Evolutionary conservation across 2,888 invertebrate species (phyloP).

Genomic region (Epirrita christyi): DNA sequence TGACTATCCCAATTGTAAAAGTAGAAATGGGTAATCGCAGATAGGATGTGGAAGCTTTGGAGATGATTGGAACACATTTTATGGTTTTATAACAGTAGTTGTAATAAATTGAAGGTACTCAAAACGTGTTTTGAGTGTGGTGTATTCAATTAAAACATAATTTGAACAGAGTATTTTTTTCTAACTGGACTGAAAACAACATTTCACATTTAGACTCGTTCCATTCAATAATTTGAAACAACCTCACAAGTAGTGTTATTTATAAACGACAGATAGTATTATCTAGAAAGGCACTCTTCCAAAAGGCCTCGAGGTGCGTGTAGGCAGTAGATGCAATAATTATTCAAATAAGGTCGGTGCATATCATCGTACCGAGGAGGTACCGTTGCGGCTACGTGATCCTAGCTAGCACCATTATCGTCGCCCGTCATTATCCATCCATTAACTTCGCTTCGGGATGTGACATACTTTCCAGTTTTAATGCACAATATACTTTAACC

Average conservation of each 20-base stretch:
- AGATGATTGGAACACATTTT: slow-evolving; percentile 25
- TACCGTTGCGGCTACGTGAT: slow-evolving; percentile 79
- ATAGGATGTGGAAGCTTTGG: slow-evolving; percentile 33
- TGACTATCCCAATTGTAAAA: slow-evolving; percentile 45
- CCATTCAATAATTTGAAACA: not conserved
- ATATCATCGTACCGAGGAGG: slow-evolving; percentile 47
- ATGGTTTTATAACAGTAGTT: slow-evolving; percentile 18
- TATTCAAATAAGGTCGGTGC: slow-evolving; percentile 72
- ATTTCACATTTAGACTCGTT: not conserved
- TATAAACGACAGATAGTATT: slow-evolving; percentile 40
- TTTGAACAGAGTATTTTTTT: not conserved
- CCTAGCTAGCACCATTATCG: slow-evolving; percentile 64
- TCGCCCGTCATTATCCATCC: slow-evolving; percentile 64
- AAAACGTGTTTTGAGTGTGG: not conserved
- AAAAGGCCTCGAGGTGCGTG: slow-evolving; percentile 44
- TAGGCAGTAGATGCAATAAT: slow-evolving; percentile 57
- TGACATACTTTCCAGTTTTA: slow-evolving; percentile 65
- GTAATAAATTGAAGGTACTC: slow-evolving; percentile 2
- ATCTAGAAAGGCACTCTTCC: slow-evolving; percentile 52
- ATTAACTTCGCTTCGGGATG: slow-evolving; percentile 70
- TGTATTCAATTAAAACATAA: not conserved
- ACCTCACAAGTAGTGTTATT: slow-evolving; percentile 6
- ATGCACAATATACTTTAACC: slow-evolving; percentile 45
- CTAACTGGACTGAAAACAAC: not conserved
- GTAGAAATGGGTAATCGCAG: slow-evolving; percentile 41